These are phyloP conservation scores for Halocaridina rubra DNA, from an alignment of 2,888 invertebrate species.

Conservation along the genomic window DNA sequence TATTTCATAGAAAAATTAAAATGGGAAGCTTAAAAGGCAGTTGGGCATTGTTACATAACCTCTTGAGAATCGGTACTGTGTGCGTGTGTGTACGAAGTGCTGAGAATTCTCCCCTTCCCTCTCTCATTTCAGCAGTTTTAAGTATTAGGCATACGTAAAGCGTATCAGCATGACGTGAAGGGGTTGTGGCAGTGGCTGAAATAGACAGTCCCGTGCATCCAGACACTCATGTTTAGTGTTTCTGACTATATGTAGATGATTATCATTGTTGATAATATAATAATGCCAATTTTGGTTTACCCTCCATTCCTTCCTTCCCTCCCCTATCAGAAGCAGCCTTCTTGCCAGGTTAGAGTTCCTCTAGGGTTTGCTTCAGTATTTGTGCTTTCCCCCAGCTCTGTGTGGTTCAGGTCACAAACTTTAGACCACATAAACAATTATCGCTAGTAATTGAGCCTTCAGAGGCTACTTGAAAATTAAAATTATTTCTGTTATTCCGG, in stretches of 20 bases:
- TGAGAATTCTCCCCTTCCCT: too few species aligned
- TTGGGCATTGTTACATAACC: too few species aligned
- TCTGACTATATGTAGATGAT: not conserved
- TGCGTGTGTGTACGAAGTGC: too few species aligned
- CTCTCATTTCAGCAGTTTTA: too few species aligned
- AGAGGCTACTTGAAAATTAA: too few species aligned
- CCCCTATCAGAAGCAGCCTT: not conserved
- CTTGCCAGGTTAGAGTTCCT: constrained; percentile 11
- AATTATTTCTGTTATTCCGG: too few species aligned
- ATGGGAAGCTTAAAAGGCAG: too few species aligned
- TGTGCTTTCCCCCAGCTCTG: constrained; percentile 34
- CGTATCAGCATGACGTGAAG: too few species aligned
- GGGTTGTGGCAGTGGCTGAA: not conserved
- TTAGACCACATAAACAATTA: not conserved
- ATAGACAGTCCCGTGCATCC: not conserved
- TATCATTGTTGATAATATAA: not conserved
- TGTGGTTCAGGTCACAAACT: constrained; percentile 27
- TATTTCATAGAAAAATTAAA: too few species aligned
- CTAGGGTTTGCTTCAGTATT: constrained; percentile 26
- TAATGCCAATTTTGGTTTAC: not conserved
- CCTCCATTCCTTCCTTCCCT: not conserved
- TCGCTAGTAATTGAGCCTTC: too few species aligned
- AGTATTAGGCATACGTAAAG: too few species aligned
- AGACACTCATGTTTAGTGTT: not conserved
- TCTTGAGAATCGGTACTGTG: too few species aligned